Evolutionary conservation across 1,140 invertebrate genomes (phyloP).

Genomic region (Drosophila nikananu): DNA sequence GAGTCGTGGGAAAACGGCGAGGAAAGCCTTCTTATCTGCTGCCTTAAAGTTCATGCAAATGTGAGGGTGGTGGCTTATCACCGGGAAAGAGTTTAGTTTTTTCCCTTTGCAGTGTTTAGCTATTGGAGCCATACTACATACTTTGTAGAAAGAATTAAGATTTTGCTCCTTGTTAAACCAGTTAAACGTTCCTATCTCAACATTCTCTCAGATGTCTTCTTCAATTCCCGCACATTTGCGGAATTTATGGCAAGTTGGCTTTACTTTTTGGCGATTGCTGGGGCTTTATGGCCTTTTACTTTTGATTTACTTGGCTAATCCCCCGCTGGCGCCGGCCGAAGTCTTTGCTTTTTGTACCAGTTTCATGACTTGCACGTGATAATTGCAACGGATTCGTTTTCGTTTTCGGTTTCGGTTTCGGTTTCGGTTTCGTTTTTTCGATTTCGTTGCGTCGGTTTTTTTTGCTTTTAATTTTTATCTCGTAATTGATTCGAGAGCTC

Average conservation of each 20-base stretch:
- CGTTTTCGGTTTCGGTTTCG: constrained; percentile 30
- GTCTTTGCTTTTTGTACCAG: constrained; percentile 56
- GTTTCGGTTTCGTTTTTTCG: too few species aligned
- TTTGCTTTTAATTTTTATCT: constrained; percentile 44
- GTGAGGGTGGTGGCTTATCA: constrained; percentile 20
- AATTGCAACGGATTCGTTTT: constrained; percentile 60
- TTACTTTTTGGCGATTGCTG: constrained; percentile 22
- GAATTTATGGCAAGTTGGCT: constrained; percentile 8
- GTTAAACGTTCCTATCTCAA: too few species aligned
- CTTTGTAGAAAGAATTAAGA: too few species aligned
- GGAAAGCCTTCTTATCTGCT: constrained; percentile 10
- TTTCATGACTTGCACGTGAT: constrained; percentile 84
- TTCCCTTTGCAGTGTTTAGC: not conserved
- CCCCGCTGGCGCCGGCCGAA: not conserved
- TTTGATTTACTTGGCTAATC: constrained; percentile 32
- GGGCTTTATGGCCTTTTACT: constrained; percentile 26
- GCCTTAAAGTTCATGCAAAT: not conserved
- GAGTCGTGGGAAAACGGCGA: constrained; percentile 35
- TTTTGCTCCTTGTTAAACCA: too few species aligned
- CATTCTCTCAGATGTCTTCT: too few species aligned
- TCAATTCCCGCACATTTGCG: not conserved
- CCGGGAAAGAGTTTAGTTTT: not conserved
- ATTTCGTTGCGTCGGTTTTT: constrained; percentile 20
- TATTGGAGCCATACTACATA: too few species aligned
- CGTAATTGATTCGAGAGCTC: constrained; percentile 24